Evolutionary conservation across 2,113 vertebrate species (phyloP).

Genomic region (Balaeniceps rex): DNA sequence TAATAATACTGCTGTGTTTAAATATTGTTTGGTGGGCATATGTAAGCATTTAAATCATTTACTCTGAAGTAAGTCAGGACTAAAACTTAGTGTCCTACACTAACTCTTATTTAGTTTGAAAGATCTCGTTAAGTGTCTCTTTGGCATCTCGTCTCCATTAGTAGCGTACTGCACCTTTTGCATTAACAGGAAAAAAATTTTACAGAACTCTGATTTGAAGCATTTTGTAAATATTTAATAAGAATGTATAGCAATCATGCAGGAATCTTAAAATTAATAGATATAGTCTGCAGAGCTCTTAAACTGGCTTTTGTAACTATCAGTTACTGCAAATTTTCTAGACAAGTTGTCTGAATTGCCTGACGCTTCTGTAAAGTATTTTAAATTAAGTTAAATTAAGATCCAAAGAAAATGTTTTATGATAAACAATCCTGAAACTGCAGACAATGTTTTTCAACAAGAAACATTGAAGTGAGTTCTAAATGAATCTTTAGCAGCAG

Average conservation of each 20-base stretch:
- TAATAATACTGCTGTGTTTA: neutral
- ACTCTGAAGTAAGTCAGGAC: neutral
- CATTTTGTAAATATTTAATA: neutral
- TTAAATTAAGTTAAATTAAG: neutral
- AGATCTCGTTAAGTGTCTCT: neutral
- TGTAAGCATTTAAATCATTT: neutral
- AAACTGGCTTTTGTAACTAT: neutral
- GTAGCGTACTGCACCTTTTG: neutral
- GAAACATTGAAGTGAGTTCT: neutral
- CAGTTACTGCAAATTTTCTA: neutral
- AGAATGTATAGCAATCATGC: rapidly evolving
- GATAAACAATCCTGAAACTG: neutral
- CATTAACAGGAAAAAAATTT: neutral
- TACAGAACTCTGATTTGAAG: neutral
- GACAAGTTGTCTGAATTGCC: neutral
- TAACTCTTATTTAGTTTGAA: neutral
- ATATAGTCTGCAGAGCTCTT: neutral
- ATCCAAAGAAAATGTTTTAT: neutral
- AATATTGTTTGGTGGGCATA: neutral
- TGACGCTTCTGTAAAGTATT: neutral
- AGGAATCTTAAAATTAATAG: neutral
- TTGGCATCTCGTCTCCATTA: neutral
- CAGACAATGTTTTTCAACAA: neutral
- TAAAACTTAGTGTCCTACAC: neutral
- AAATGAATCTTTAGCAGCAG: neutral